phyloP scores from a whole-genome alignment of 2,797 vertebrate genomes.

The Eremophila alpestris region DNA sequence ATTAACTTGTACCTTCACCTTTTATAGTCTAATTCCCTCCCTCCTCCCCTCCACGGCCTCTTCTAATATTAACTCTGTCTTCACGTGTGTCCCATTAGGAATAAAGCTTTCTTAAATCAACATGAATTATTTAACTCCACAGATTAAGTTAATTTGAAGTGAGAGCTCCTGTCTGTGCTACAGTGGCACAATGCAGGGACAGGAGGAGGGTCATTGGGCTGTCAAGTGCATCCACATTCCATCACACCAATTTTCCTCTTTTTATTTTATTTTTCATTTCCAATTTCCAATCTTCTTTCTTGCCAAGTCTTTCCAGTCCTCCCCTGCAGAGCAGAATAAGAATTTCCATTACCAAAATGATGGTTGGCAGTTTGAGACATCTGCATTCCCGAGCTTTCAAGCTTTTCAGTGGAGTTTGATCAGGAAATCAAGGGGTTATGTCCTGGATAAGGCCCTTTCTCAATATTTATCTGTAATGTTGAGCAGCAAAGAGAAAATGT shows the following conservation, averaged over 20 bases:
- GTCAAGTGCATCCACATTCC: neutral
- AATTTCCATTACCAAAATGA: slow-evolving; percentile 9
- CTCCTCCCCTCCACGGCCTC: neutral
- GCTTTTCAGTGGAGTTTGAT: neutral
- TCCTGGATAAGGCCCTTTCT: neutral
- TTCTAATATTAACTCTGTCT: slow-evolving; percentile 62
- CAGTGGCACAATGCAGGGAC: neutral
- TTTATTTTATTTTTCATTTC: neutral
- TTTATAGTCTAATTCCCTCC: neutral
- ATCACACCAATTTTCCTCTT: neutral
- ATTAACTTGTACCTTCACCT: slow-evolving; percentile 55
- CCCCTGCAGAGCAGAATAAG: neutral
- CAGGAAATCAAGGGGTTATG: neutral
- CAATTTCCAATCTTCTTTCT: neutral
- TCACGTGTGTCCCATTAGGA: slow-evolving; percentile 57
- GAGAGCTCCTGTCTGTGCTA: slow-evolving; percentile 39
- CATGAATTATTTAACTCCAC: slow-evolving; percentile 70
- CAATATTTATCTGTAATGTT: neutral
- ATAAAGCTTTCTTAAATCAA: slow-evolving; percentile 68
- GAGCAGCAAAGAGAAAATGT: neutral
- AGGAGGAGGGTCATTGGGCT: neutral
- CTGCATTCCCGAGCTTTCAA: neutral
- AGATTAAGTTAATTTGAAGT: slow-evolving; percentile 66
- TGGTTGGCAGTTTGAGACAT: slow-evolving; percentile 12
- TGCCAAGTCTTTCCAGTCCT: neutral